A percentile compares a stretch with the other conserved stretches of the same genome.
Conservation (phyloP, 2,888 invertebrate species). For the Cantharis lateralis region DNA sequence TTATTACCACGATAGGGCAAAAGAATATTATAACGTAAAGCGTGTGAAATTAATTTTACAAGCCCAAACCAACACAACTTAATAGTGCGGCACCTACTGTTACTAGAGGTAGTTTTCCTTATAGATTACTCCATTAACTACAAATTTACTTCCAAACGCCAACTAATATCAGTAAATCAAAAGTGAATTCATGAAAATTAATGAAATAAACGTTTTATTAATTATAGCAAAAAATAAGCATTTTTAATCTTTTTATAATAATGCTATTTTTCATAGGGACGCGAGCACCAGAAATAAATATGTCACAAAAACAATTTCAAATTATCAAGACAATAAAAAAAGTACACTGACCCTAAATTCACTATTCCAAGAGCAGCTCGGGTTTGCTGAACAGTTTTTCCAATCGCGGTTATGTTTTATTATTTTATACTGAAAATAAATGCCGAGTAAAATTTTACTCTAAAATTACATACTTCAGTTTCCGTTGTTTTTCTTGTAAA, state of each 20-base stretch:
- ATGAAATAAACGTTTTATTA: not conserved
- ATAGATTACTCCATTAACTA: constrained; percentile 19
- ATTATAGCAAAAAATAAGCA: not conserved
- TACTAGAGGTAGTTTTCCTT: constrained; percentile 18
- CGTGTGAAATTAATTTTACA: constrained; percentile 19
- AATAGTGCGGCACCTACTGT: constrained; percentile 14
- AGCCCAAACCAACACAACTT: constrained; percentile 17
- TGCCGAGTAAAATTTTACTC: too few relatives aligned
- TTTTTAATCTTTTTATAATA: not conserved
- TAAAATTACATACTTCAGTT: too few relatives aligned
- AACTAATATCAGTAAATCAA: not conserved
- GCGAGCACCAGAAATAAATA: too few relatives aligned
- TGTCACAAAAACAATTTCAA: too few relatives aligned
- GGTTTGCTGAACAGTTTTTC: too few relatives aligned
- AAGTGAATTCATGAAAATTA: not conserved
- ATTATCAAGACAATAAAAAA: too few relatives aligned
- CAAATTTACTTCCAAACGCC: not conserved
- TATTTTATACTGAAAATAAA: too few relatives aligned
- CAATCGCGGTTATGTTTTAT: too few relatives aligned
- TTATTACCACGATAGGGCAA: not conserved
- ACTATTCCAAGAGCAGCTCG: too few relatives aligned
- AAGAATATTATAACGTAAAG: constrained; percentile 9
- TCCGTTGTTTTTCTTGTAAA: too few relatives aligned
- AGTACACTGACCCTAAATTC: too few relatives aligned
- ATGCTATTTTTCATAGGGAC: too few relatives aligned